Evolutionary conservation across 64 coral and sea anemone species (phyloP).

Genomic region (Exaiptasia diaphana): DNA sequence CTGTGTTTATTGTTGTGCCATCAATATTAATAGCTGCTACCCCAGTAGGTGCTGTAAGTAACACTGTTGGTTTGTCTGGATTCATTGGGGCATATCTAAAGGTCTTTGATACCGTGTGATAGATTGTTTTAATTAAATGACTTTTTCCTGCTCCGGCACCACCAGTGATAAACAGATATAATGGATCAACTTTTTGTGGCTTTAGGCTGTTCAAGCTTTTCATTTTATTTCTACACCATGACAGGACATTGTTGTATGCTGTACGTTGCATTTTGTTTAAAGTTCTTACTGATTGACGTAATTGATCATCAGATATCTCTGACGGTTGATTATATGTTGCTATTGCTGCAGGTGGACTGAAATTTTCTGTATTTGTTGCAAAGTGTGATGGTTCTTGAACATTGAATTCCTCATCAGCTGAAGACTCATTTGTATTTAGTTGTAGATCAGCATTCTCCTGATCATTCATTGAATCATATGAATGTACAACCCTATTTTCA

Average conservation of each 20-base stretch:
- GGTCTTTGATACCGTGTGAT: background rate
- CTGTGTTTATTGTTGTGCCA: conserved; percentile 43
- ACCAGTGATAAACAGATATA: conserved; percentile 5
- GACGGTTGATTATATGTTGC: background rate
- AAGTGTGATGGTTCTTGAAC: conserved; percentile 13
- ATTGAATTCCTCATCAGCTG: conserved; percentile 40
- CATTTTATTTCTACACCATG: conserved; percentile 16
- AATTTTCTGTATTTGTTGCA: background rate
- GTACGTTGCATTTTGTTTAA: background rate
- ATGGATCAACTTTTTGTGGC: background rate
- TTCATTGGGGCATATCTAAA: background rate
- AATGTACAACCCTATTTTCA: background rate
- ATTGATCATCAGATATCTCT: conserved; percentile 18
- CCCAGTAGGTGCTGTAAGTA: conserved; percentile 40
- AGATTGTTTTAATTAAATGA: background rate
- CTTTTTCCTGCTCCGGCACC: background rate
- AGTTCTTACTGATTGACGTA: conserved; percentile 28
- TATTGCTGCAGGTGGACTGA: background rate
- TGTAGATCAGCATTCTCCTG: conserved; percentile 55
- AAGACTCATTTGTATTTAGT: background rate
- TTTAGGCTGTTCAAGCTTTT: background rate
- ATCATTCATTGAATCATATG: conserved; percentile 49
- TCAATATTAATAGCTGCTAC: conserved; percentile 38
- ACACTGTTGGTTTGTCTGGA: conserved; percentile 12
- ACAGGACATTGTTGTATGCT: background rate